A percentile compares a stretch with the other conserved stretches of the same genome.
These are phyloP conservation scores for Teinopalpus imperialis DNA, from an alignment of 2,888 invertebrate species.

Conservation along the genomic window DNA sequence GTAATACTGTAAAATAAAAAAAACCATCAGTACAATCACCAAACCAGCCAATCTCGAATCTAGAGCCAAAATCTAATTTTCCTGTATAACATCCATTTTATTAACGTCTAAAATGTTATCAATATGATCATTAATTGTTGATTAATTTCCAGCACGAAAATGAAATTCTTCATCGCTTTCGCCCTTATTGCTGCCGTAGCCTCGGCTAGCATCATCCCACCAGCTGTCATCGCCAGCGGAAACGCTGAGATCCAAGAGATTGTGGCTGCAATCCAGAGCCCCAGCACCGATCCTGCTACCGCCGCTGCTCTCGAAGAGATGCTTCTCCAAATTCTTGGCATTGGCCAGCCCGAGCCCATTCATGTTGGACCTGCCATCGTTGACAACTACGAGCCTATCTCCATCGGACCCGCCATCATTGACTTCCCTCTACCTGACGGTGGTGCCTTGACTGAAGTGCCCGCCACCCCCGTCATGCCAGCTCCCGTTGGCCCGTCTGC, in stretches of 20 bases:
- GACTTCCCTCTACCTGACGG: too few species aligned
- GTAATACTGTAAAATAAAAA: too few species aligned
- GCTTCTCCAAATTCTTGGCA: constrained; percentile 33
- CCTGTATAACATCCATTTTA: too few species aligned
- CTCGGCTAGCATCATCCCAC: constrained; percentile 28
- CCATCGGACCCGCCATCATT: constrained; percentile 23
- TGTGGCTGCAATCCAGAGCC: constrained; percentile 39
- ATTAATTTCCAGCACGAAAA: too few species aligned
- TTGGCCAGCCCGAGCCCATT: constrained; percentile 23
- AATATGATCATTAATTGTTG: too few species aligned
- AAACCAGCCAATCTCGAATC: too few species aligned
- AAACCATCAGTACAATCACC: too few species aligned
- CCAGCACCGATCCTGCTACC: constrained; percentile 43
- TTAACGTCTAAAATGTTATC: too few species aligned
- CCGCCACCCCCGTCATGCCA: constrained; percentile 8
- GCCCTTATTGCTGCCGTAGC: constrained; percentile 29
- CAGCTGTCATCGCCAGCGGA: constrained; percentile 20
- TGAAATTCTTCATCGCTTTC: constrained; percentile 24
- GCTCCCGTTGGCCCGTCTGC: too few species aligned
- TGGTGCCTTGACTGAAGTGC: constrained; percentile 31
- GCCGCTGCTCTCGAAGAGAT: constrained; percentile 38
- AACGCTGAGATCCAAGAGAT: constrained; percentile 34
- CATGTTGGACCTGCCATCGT: constrained; percentile 33
- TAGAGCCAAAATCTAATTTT: too few species aligned
- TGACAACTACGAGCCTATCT: constrained; percentile 33